phyloP scores from a whole-genome alignment of 2,113 vertebrate genomes.

The Psophia crepitans region DNA sequence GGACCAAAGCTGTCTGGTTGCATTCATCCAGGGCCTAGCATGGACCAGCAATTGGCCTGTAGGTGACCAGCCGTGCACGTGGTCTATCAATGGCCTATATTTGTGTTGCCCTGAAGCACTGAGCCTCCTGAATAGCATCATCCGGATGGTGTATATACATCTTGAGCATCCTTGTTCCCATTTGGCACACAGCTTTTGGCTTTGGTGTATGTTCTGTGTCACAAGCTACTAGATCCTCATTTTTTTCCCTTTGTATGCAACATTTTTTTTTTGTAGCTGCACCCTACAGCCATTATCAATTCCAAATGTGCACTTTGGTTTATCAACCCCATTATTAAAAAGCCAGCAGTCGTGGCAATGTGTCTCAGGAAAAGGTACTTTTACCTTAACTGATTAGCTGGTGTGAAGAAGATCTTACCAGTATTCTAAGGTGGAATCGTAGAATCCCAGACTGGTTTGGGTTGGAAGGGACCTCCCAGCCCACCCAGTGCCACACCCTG shows the following conservation, averaged over 20 bases:
- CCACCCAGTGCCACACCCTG: no score
- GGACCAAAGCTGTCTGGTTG: neutral
- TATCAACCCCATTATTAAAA: neutral
- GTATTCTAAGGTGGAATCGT: neutral
- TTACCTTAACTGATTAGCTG: neutral
- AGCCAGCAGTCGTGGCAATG: neutral
- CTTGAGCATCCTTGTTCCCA: neutral
- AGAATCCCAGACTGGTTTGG: no score
- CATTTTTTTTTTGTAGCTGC: neutral
- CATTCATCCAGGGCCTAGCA: neutral
- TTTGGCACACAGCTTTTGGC: neutral
- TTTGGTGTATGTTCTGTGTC: neutral
- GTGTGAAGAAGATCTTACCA: neutral
- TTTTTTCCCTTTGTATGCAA: neutral
- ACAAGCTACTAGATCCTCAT: neutral
- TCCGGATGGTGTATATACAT: neutral
- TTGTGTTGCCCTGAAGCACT: neutral
- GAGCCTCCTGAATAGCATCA: neutral
- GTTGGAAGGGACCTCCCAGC: no score
- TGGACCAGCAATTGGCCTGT: neutral
- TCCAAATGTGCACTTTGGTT: neutral
- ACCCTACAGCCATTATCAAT: neutral
- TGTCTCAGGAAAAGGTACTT: neutral
- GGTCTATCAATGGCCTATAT: neutral
- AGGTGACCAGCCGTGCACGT: accelerated